Conservation (phyloP, 2,797 vertebrate genomes). For the Spinus olivaceus region DNA sequence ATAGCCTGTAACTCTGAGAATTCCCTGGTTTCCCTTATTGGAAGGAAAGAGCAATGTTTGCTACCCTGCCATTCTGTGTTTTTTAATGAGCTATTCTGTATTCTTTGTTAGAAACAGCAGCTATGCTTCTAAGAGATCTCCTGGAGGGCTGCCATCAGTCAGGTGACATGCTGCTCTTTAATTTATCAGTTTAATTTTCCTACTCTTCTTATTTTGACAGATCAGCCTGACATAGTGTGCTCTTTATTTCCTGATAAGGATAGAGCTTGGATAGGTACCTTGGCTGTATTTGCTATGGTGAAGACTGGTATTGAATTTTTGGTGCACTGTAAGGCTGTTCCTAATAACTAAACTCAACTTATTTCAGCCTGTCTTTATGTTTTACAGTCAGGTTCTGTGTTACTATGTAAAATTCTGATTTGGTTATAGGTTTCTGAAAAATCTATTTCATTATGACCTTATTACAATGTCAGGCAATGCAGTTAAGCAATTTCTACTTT, state of each 20-base stretch:
- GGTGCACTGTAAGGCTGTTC: background rate
- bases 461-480: background rate
- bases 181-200: conserved; percentile 67
- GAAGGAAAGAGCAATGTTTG: background rate
- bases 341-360: background rate
- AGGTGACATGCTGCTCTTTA: conserved; percentile 57
- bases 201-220: conserved; percentile 56
- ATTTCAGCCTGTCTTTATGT: background rate
- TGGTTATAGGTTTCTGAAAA: background rate
- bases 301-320: background rate
- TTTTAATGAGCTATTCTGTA: conserved; percentile 33
- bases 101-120: conserved; percentile 30
- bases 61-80: background rate
- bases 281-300: background rate
- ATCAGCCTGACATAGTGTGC: conserved; percentile 7
- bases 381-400: background rate
- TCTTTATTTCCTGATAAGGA: conserved; percentile 42
- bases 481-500: background rate
- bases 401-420: background rate
- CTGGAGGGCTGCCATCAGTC: conserved; percentile 56
- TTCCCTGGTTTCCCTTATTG: background rate
- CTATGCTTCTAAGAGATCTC: conserved; percentile 45
- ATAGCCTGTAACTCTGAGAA: background rate
- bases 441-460: background rate
- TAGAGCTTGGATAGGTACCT: background rate